phyloP scores from a whole-genome alignment of 2,113 vertebrate species.

The Dasypus novemcinctus region DNA sequence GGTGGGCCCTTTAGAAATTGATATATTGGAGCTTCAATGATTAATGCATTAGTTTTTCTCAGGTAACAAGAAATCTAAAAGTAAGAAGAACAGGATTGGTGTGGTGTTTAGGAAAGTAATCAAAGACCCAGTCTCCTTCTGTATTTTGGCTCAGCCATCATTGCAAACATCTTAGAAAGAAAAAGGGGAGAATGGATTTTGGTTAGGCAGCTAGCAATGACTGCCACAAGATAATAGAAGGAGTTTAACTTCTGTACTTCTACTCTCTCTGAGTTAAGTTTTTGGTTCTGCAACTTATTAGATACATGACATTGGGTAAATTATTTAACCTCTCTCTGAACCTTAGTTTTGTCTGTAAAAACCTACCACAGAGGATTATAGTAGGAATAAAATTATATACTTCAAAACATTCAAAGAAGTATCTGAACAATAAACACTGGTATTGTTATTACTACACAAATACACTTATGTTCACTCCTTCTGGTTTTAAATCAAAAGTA shows the following conservation, averaged over 20 bases:
- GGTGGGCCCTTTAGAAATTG: not conserved
- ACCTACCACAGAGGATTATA: not conserved
- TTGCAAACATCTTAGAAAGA: not conserved
- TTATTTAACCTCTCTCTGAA: conserved; percentile 1
- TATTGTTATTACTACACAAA: not conserved
- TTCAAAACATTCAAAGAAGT: not conserved
- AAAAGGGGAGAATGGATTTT: not conserved
- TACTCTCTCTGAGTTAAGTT: not conserved
- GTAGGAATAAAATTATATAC: not conserved
- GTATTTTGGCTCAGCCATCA: not conserved
- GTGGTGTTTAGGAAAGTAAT: not conserved
- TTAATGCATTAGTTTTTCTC: not conserved
- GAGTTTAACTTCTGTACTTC: not conserved
- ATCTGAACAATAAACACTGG: not conserved
- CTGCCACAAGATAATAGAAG: not conserved
- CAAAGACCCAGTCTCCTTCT: not conserved
- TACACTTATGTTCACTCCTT: not conserved
- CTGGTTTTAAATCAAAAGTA: not conserved
- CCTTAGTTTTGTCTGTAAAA: not conserved
- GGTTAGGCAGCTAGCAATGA: not conserved
- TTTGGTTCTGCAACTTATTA: not conserved
- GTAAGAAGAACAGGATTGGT: not conserved
- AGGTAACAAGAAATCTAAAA: not conserved
- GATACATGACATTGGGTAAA: not conserved
- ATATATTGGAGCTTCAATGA: not conserved